Evolutionary conservation across 2,888 invertebrate species (phyloP).

Genomic region (Parnassius smintheus): DNA sequence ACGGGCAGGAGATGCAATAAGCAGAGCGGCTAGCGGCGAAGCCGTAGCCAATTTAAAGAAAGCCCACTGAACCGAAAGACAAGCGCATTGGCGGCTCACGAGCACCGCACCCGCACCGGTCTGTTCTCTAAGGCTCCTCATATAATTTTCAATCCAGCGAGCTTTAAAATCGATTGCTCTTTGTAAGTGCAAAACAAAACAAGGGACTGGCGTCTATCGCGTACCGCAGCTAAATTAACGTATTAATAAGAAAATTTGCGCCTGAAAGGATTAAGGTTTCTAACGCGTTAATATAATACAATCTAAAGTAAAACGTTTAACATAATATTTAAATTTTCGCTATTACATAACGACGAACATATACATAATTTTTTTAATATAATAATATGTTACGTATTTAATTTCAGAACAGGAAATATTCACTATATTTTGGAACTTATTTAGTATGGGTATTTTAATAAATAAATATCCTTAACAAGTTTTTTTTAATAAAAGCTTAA

Average conservation of each 20-base stretch:
- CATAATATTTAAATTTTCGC: constrained; percentile 29
- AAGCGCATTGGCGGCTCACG: constrained; percentile 81
- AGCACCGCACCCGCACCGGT: constrained; percentile 63
- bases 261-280: constrained; percentile 35
- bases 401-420: too few species aligned
- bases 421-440: too few species aligned
- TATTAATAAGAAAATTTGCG: constrained; percentile 51
- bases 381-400: too few species aligned
- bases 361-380: too few species aligned
- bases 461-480: too few species aligned
- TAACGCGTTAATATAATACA: constrained; percentile 18
- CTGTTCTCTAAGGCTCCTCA: constrained; percentile 72
- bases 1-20: constrained; percentile 77
- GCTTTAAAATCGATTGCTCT: constrained; percentile 79
- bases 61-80: constrained; percentile 82
- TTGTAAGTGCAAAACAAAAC: constrained; percentile 75
- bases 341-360: too few species aligned
- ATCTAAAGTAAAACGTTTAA: constrained; percentile 11
- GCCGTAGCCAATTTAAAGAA: constrained; percentile 82
- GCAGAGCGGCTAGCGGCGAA: constrained; percentile 72
- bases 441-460: too few species aligned
- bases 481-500: too few species aligned
- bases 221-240: constrained; percentile 59
- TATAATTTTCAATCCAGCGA: constrained; percentile 81
- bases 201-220: constrained; percentile 50